Conservation (phyloP, 2,113 vertebrate species). For the Neodontobutis hainanensis region DNA sequence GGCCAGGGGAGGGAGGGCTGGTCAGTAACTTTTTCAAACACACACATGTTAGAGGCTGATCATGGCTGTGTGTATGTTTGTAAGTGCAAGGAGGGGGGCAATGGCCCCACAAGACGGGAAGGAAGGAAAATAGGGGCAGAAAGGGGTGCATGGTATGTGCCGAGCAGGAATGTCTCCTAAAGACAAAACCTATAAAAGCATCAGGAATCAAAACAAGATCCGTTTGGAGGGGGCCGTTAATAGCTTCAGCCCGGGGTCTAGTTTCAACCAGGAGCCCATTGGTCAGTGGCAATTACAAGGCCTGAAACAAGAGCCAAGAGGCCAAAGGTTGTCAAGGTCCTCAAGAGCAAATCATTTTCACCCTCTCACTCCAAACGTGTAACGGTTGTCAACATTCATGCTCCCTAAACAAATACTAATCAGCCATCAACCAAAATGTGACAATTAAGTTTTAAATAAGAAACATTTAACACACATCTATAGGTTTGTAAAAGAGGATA, state of each 20-base stretch:
- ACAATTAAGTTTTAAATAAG: neutral
- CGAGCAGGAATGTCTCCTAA: constrained; percentile 75
- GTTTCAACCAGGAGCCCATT: constrained; percentile 74
- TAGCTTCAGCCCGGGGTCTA: constrained; percentile 68
- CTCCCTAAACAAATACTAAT: constrained; percentile 66
- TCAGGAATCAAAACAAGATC: constrained; percentile 78
- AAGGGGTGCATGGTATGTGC: constrained; percentile 75
- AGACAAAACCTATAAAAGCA: constrained; percentile 79
- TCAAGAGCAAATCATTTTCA: constrained; percentile 74
- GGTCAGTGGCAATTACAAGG: constrained; percentile 74
- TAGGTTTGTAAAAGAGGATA: neutral
- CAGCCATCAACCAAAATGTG: constrained; percentile 36
- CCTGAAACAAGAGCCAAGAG: constrained; percentile 68
- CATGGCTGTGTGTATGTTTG: constrained; percentile 65
- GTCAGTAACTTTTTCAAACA: constrained; percentile 56
- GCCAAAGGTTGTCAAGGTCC: constrained; percentile 76
- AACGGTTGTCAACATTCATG: constrained; percentile 65
- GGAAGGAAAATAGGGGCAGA: constrained; percentile 74
- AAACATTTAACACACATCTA: neutral
- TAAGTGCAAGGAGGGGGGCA: constrained; percentile 43
- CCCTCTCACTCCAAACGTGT: constrained; percentile 59
- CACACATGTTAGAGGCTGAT: constrained; percentile 34
- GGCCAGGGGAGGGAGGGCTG: constrained; percentile 59
- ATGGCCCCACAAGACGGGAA: constrained; percentile 75
- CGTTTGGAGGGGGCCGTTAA: constrained; percentile 67